A percentile compares a stretch with the other conserved stretches of the same genome.
Evolutionary conservation across 1,140 invertebrate species (phyloP).

Genomic region (Monomorium pharaonis): DNA sequence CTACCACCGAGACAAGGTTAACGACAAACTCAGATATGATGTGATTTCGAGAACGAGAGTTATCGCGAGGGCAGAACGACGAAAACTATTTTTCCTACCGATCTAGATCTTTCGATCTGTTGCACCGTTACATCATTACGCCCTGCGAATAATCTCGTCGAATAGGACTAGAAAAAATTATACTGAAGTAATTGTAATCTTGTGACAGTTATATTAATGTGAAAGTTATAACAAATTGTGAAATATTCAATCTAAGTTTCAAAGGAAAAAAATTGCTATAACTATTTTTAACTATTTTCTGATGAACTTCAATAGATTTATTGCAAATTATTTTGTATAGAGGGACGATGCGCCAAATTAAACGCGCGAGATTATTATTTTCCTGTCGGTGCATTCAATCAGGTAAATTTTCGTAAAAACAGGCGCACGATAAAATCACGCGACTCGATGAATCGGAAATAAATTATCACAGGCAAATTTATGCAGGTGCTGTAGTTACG

Average conservation of each 20-base stretch:
- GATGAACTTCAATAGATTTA: background rate
- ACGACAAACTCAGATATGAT: constrained; percentile 55
- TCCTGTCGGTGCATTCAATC: background rate
- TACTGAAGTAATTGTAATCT: no score
- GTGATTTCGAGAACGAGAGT: constrained; percentile 10
- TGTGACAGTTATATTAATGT: background rate
- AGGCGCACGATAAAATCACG: background rate
- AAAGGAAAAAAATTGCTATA: background rate
- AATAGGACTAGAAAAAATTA: background rate
- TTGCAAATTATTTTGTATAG: background rate
- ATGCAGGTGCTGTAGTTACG: background rate
- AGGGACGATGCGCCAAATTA: background rate
- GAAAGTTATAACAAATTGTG: background rate
- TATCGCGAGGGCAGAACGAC: background rate
- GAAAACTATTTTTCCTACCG: constrained; percentile 7
- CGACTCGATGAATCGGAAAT: background rate
- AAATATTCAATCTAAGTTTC: background rate
- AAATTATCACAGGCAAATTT: constrained; percentile 27
- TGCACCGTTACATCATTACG: background rate
- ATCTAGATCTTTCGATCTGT: background rate
- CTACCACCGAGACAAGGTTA: constrained; percentile 50
- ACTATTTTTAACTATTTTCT: background rate
- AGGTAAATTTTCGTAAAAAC: background rate
- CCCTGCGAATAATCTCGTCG: background rate
- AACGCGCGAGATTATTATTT: background rate